phyloP scores from a whole-genome alignment of 2,797 vertebrate species.

The Sandelia bainsii region DNA sequence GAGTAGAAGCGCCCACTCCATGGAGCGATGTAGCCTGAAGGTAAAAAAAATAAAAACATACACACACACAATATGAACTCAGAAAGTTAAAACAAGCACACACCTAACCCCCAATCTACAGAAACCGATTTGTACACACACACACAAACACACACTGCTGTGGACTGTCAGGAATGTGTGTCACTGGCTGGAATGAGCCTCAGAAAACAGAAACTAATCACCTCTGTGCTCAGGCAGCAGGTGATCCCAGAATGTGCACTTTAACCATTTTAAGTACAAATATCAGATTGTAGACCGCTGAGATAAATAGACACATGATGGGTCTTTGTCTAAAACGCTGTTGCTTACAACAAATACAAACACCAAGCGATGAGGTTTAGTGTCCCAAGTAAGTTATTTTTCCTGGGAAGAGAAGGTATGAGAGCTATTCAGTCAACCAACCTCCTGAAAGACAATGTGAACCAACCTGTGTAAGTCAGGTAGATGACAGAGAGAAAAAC shows the following conservation, averaged over 20 bases:
- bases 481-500: conserved; percentile 97
- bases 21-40: conserved; percentile 95
- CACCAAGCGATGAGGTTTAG: too few species aligned
- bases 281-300: too few species aligned
- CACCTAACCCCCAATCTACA: background rate
- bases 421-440: background rate
- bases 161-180: too few species aligned
- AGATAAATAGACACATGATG: too few species aligned
- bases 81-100: conserved; percentile 20
- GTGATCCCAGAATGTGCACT: background rate
- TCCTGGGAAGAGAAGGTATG: background rate
- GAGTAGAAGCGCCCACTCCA: conserved; percentile 99
- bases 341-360: too few species aligned
- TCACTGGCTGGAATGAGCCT: too few species aligned
- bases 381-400: background rate
- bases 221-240: too few species aligned
- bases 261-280: too few species aligned
- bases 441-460: background rate
- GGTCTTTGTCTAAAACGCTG: too few species aligned
- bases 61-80: conserved; percentile 2
- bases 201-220: too few species aligned
- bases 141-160: too few species aligned
- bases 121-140: background rate
- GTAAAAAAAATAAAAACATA: conserved; percentile 59
- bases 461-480: conserved; percentile 94